These are phyloP conservation scores for Lutjanus argentimaculatus DNA, from an alignment of 2,797 vertebrate genomes.

Conservation along the genomic window DNA sequence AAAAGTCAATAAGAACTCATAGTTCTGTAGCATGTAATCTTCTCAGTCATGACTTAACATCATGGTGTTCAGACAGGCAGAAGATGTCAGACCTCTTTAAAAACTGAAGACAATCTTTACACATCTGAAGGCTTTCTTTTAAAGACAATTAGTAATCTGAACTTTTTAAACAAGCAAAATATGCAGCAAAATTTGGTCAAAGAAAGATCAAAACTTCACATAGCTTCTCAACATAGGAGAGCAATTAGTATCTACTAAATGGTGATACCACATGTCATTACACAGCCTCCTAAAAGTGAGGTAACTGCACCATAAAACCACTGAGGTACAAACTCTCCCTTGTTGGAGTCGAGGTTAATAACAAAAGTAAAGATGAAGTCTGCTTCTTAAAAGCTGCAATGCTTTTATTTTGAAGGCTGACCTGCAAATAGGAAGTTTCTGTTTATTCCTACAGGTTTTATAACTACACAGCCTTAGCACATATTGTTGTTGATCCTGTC, in stretches of 20 bases:
- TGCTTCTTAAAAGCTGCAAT: neutral
- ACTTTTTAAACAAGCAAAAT: neutral
- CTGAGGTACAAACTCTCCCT: neutral
- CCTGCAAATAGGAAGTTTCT: slow-evolving; percentile 2
- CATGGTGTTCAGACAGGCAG: neutral
- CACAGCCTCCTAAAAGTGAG: neutral
- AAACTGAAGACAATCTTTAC: neutral
- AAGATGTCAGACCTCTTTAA: neutral
- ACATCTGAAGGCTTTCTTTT: neutral
- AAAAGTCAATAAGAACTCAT: too few relatives aligned
- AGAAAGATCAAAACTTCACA: neutral
- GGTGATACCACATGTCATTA: neutral
- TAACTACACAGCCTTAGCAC: neutral
- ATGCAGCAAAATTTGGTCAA: neutral
- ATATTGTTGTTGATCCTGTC: neutral
- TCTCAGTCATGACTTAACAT: neutral
- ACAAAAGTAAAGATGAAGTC: neutral
- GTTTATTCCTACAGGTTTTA: neutral
- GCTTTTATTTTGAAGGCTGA: slow-evolving; percentile 59
- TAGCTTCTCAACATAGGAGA: neutral
- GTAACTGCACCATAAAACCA: neutral
- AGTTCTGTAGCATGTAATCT: too few relatives aligned
- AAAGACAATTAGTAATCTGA: neutral
- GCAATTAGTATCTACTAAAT: neutral
- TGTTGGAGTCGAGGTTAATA: neutral